Base-by-base conservation (phyloP, 2,888 invertebrate genomes). In the Abscondita cerata region DNA sequence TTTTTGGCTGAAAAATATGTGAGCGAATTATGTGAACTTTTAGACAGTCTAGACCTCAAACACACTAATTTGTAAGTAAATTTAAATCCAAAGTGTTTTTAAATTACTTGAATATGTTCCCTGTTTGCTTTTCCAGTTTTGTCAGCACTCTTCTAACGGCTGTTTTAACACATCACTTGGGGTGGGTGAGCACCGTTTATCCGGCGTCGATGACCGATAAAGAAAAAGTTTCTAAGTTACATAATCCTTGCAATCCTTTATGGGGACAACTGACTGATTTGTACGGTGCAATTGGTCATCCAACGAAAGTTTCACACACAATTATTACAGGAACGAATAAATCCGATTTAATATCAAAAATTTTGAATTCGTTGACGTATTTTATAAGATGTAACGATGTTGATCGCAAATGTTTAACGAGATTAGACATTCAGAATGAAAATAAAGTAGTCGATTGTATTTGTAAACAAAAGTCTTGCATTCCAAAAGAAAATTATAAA, bases 181-280 rank as follows among this genome's bases (percentile, higher is more conserved):
- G 95, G 13, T 96, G 96, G 96, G 93, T 95, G 57, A 87, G 91
- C 25, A 93, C 94, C 0, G 90, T 93, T 55, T 77, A 59, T 69
- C 79, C 72, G 1, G 40, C 80, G 80, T 53, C 78, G 1, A 73
- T 76, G 9, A 31, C 51, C 47, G 79, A 81, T 65, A 75, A 79
- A 57, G 83, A 83, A 8, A 82, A 86, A 78, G 72, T 87, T 62
- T 84, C 86, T 2, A 85, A 85, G 68, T 83, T 85, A 63, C 87
- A 87, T 75, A 64, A 68, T 11, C 91, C 93, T 0, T 95, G 93
- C 79, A 96, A 95, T 81, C 93, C 94, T 0, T 80, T 95, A 0
- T 95, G 95, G 95, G 93, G 93, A 0, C 96, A 96, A 74, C 83
- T 96, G 65, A 87, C 89, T 31, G 95, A 96, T 76, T 82, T 96